Conservation (phyloP, 1,140 invertebrate species). For the Lucilia sericata region DNA sequence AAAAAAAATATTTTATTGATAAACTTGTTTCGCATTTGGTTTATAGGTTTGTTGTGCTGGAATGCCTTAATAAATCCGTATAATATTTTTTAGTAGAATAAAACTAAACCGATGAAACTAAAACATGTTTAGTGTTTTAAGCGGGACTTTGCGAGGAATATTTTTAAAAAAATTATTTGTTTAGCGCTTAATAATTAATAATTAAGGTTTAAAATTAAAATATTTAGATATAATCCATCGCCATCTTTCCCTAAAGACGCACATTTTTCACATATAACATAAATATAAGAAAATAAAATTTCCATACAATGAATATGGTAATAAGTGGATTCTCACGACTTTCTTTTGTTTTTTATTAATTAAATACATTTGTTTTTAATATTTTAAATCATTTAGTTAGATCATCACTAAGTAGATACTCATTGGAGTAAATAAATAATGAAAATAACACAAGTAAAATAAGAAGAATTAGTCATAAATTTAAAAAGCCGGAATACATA, state of each 20-base stretch:
- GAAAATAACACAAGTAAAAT: background rate
- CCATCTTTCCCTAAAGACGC: no score
- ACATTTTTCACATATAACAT: background rate
- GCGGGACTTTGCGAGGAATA: no score
- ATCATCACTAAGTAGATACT: background rate
- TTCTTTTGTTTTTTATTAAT: background rate
- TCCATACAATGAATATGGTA: background rate
- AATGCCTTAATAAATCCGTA: no score
- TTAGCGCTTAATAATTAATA: background rate
- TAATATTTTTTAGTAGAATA: no score
- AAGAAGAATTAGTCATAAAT: background rate
- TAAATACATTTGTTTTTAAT: background rate
- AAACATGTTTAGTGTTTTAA: no score
- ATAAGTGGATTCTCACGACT: background rate
- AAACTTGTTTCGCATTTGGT: no score
- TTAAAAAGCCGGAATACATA: background rate
- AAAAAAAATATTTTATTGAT: no score
- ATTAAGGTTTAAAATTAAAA: background rate
- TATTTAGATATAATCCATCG: no score
- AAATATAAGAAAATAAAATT: background rate
- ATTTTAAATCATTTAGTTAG: background rate
- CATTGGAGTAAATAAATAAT: background rate
- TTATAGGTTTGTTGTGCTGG: no score
- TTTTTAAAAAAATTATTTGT: background rate
- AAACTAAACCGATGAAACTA: no score